phyloP scores from a whole-genome alignment of 2,797 vertebrate species.

The Semotilus atromaculatus region DNA sequence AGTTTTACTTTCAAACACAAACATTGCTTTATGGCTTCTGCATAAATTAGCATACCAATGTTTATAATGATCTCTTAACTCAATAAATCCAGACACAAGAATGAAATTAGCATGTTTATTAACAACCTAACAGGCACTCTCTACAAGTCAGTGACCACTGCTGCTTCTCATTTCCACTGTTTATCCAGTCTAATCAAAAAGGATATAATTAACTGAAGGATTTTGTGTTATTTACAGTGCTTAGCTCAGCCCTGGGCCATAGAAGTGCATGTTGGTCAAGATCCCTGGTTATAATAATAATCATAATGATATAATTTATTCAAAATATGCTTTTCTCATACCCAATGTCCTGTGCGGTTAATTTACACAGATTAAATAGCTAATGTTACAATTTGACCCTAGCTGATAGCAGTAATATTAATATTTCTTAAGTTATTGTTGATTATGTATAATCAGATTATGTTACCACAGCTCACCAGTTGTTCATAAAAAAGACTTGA shows the following conservation, averaged over 20 bases:
- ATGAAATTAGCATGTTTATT: neutral
- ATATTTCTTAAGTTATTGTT: neutral
- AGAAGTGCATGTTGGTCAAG: neutral
- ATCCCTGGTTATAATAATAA: neutral
- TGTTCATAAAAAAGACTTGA: too few species aligned
- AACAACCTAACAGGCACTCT: neutral
- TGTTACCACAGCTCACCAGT: neutral
- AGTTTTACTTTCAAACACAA: neutral
- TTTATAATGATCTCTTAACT: neutral
- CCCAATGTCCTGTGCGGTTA: neutral
- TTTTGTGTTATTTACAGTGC: neutral
- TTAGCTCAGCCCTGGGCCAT: neutral
- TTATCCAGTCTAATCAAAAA: constrained; percentile 1
- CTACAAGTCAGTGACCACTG: neutral
- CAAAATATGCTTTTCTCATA: neutral
- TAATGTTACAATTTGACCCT: neutral
- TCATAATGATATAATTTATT: too few species aligned
- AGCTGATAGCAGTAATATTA: neutral
- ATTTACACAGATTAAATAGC: neutral
- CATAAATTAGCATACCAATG: neutral
- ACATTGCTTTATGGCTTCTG: neutral
- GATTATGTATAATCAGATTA: neutral
- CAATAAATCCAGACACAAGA: neutral
- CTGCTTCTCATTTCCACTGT: neutral
- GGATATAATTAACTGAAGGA: neutral